These are phyloP conservation scores for Theocolax elegans DNA, from an alignment of 1,140 invertebrate species.

Conservation along the genomic window DNA sequence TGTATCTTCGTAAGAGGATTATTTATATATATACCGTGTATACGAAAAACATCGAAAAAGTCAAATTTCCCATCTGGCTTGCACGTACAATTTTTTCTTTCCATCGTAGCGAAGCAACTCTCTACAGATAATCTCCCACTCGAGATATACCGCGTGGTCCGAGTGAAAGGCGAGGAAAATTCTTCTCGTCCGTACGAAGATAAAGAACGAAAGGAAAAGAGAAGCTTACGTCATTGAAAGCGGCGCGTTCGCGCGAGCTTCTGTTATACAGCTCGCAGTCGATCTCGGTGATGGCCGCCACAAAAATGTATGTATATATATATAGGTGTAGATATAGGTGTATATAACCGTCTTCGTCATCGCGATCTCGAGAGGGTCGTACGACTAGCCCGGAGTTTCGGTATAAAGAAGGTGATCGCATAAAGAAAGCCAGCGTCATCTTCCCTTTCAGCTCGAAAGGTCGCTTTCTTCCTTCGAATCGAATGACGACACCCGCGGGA, in stretches of 20 bases:
- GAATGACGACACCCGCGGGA: conserved; percentile 62
- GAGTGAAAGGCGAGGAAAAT: neutral
- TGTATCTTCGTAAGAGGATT: no score
- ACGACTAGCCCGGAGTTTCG: conserved; percentile 37
- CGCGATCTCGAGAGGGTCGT: conserved; percentile 54
- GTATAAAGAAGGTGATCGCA: conserved; percentile 24
- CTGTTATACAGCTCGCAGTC: no score
- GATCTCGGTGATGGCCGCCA: no score
- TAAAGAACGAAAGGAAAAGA: neutral
- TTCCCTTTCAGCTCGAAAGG: conserved; percentile 15
- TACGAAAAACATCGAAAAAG: no score
- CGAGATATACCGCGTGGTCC: no score
- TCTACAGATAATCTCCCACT: no score
- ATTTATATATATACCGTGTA: no score
- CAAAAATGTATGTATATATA: neutral
- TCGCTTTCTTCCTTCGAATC: conserved; percentile 53
- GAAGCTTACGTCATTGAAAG: neutral
- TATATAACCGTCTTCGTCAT: neutral
- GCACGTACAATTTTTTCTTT: no score
- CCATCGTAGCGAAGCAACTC: no score
- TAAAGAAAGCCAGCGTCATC: conserved; percentile 35
- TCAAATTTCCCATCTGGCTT: no score
- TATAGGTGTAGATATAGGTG: neutral
- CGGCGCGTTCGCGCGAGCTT: no score
- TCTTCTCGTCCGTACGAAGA: neutral